Conservation (phyloP, 2,113 vertebrate species). For the Brachypteracias leptosomus region DNA sequence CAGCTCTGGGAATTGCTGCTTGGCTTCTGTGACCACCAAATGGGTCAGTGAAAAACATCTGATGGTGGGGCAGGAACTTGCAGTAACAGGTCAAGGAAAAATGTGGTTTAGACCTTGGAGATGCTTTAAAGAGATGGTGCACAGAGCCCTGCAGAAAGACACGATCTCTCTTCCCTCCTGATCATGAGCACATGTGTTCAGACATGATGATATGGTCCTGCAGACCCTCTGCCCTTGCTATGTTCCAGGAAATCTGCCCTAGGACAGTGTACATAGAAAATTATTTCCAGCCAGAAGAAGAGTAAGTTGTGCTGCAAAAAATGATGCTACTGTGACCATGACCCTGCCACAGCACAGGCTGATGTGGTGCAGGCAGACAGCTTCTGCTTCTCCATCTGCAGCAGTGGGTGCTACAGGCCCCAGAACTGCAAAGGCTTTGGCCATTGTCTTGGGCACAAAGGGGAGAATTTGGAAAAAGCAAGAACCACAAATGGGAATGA, state of each 20-base stretch:
- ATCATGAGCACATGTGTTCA: rapidly evolving
- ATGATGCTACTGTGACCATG: neutral
- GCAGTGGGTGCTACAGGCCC: neutral
- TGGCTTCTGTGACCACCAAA: neutral
- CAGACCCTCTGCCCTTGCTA: neutral
- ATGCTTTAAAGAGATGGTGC: neutral
- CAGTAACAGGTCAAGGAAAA: neutral
- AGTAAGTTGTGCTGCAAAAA: neutral
- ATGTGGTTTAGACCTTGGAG: neutral
- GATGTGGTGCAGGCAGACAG: rapidly evolving
- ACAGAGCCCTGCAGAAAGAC: neutral
- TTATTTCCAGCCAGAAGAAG: neutral
- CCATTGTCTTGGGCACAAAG: neutral
- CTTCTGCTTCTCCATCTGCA: neutral
- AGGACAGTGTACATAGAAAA: neutral
- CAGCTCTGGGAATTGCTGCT: neutral
- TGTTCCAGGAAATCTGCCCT: neutral
- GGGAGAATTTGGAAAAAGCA: neutral
- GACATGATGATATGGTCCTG: neutral
- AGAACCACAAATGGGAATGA: neutral
- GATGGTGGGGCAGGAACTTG: neutral
- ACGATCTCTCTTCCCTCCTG: neutral
- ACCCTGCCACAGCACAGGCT: neutral
- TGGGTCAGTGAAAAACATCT: neutral
- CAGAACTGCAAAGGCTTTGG: neutral